Base-by-base conservation (phyloP, 2,888 invertebrate genomes). In the Aporophyla nigra region DNA sequence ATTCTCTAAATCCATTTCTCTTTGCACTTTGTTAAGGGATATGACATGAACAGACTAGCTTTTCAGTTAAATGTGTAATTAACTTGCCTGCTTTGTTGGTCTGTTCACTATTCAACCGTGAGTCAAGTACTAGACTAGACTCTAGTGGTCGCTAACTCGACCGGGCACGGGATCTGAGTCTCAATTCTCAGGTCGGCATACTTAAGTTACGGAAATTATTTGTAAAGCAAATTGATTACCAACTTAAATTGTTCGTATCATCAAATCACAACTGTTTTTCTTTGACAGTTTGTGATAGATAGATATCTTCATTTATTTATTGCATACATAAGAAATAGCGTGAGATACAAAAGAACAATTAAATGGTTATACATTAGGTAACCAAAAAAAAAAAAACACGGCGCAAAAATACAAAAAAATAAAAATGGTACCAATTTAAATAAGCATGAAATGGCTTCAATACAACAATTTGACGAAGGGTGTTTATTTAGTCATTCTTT, bases 81-180 rank as follows among this genome's bases (percentile, higher is more conserved):
- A 63, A 49, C 16, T 54, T n/a, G 16, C 33, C 7, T 33, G 0
- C 51, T 33, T 53, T 5, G 59, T 33, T 54, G 3, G 16, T 43
- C 9, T 58, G 21, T 27, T 73, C 46, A 49, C 9, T 58, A 24
- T 27, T 73, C 33, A 49, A 21, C 9, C 53, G 19, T 21, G 53
- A 53, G 33, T 71, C 33, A 33, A 56, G 70, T 72, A 12, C n/a
- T 65, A 43, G 54, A 49, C 12, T 19, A 14, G 56, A 51, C 27
- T 19, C 14, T 21, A 71, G 71, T 58, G 24, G 40, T 40, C 40
- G 21, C 24, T 43, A 53, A 7, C 24, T 16, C 2, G 10, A 43
- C 10, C 10, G 12, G 33, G 2, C 49, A 24, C 7, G 14, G 2
- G 9, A 1, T 19, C 40, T 3, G 7, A 19, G 4, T 4, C 16